A percentile compares a stretch with the other conserved stretches of the same genome.
Evolutionary conservation across 2,797 vertebrate species (phyloP).

Genomic region (Xenops minutus): DNA sequence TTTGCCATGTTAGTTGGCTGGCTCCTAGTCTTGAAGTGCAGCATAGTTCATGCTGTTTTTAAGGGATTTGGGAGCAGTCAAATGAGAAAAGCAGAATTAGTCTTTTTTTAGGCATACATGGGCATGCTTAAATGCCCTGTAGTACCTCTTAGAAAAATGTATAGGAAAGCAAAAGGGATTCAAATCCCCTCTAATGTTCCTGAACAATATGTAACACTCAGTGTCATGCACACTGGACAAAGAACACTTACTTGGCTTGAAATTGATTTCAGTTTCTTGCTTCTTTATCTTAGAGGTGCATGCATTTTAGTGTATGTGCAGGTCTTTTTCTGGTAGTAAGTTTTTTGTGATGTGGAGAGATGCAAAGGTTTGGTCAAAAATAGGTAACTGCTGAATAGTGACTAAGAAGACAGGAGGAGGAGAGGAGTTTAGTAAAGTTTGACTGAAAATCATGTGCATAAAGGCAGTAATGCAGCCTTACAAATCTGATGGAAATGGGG

Average conservation of each 20-base stretch:
- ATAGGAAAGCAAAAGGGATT: neutral
- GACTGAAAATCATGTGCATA: neutral
- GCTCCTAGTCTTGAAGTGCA: neutral
- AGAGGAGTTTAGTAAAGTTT: neutral
- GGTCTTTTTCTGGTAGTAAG: neutral
- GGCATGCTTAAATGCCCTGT: neutral
- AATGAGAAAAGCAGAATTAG: neutral
- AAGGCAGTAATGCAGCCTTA: neutral
- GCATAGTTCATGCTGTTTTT: rapidly evolving
- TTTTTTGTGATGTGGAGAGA: neutral
- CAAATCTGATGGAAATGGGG: neutral
- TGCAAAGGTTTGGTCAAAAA: neutral
- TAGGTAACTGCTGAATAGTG: neutral
- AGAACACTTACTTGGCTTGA: neutral
- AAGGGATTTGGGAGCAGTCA: neutral
- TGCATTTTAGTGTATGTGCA: neutral
- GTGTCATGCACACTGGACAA: neutral
- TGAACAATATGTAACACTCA: neutral
- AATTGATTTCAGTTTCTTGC: too few species aligned
- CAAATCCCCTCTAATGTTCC: neutral
- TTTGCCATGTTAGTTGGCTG: rapidly evolving
- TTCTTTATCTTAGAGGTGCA: neutral
- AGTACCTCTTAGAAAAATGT: neutral
- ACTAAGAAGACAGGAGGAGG: neutral
- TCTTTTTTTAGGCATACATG: neutral